Evolutionary conservation across 2,113 vertebrate species (phyloP).

Genomic region (Scalopus aquaticus): DNA sequence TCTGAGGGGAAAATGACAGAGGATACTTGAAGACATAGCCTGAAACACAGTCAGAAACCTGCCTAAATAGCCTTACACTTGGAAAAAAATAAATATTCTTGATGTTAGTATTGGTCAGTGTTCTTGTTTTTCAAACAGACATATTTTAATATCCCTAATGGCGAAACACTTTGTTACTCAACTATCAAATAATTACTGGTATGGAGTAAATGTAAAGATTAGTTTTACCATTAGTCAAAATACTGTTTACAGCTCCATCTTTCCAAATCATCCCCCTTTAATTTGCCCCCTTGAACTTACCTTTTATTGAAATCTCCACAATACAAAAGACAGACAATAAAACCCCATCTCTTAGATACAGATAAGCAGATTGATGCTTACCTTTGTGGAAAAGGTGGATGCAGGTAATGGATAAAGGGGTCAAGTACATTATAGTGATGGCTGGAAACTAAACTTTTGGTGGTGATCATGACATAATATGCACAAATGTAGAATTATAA

Average conservation of each 20-base stretch:
- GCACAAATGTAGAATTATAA: not conserved
- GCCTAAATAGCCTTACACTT: not conserved
- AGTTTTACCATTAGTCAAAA: not conserved
- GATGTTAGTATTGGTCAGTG: not conserved
- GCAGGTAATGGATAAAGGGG: not conserved
- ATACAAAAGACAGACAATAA: not conserved
- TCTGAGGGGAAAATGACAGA: not conserved
- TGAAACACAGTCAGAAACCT: not conserved
- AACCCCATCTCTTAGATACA: not conserved
- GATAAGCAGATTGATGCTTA: not conserved
- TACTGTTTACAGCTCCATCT: not conserved
- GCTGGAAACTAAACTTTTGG: not conserved
- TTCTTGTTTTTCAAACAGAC: not conserved
- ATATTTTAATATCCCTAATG: not conserved
- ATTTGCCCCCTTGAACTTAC: not conserved
- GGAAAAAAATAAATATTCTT: not conserved
- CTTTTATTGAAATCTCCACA: conserved; percentile 8
- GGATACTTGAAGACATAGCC: not conserved
- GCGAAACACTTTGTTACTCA: not conserved
- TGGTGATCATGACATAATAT: not conserved
- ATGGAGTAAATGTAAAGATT: not conserved
- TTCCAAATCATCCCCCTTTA: not conserved
- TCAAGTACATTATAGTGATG: not conserved
- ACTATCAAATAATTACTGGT: not conserved
- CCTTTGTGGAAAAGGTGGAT: not conserved